Evolutionary conservation across 2,113 vertebrate genomes (phyloP).

Genomic region (Sinosuthora webbiana): DNA sequence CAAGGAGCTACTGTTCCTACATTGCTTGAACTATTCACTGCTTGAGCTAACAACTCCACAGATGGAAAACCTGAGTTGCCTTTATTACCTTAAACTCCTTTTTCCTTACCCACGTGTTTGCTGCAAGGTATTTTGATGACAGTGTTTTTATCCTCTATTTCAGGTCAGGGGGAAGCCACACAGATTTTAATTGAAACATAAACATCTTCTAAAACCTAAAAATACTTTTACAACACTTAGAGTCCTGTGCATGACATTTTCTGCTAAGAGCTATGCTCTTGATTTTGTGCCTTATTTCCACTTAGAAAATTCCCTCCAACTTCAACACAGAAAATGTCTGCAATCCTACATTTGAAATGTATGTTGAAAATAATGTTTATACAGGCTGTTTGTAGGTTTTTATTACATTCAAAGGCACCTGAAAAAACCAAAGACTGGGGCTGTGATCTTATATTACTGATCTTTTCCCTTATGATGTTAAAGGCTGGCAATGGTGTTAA

Average conservation of each 20-base stretch:
- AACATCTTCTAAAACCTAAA: neutral
- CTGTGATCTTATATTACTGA: neutral
- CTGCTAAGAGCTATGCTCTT: neutral
- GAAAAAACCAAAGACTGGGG: neutral
- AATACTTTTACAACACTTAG: neutral
- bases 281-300: neutral
- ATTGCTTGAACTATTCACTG: neutral
- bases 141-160: neutral
- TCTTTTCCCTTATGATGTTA: neutral
- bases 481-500: rapidly evolving
- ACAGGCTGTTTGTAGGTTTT: neutral
- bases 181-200: neutral
- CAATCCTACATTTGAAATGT: neutral
- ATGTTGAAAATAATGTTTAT: neutral
- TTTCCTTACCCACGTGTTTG: neutral
- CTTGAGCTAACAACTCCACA: neutral
- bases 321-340: neutral
- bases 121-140: neutral
- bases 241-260: neutral
- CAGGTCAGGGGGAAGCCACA: neutral
- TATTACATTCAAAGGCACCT: neutral
- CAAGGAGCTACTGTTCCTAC: neutral
- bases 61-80: neutral
- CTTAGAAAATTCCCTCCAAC: neutral
- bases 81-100: neutral